phyloP scores from a whole-genome alignment of 2,888 invertebrate species.

The Glaucopsyche alexis region DNA sequence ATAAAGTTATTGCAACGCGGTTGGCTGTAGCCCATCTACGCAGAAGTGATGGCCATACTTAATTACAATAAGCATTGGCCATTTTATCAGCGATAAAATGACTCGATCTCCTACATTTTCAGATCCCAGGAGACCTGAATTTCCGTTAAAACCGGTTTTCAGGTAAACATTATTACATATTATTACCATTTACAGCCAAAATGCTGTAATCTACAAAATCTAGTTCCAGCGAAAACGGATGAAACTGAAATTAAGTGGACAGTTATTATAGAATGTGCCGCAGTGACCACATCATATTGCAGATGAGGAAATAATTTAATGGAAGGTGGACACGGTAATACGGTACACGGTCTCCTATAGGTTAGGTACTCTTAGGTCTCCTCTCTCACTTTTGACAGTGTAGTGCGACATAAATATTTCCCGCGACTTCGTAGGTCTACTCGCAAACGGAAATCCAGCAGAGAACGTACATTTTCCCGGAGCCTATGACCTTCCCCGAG shows the following conservation, averaged over 20 bases:
- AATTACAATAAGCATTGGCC: neutral
- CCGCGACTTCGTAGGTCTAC: no score
- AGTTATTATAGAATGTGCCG: neutral
- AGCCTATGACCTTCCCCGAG: no score
- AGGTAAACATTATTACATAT: no score
- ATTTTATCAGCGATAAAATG: slow-evolving; percentile 7
- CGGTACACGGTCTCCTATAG: no score
- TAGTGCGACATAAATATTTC: neutral
- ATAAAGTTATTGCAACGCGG: no score
- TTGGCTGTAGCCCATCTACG: neutral
- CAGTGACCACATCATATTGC: neutral
- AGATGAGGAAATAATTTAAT: neutral
- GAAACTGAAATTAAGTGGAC: neutral
- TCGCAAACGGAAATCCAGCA: no score
- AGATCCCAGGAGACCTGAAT: neutral
- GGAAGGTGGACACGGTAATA: neutral
- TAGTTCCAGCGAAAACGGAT: neutral
- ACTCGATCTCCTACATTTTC: neutral
- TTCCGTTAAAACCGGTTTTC: no score
- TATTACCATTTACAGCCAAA: no score
- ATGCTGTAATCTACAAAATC: neutral
- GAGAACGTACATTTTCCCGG: no score
- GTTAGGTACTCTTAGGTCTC: no score
- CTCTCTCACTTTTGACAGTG: neutral
- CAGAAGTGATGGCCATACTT: neutral